phyloP scores from a whole-genome alignment of 2,113 vertebrate species.

The Anser brachyrhynchus region DNA sequence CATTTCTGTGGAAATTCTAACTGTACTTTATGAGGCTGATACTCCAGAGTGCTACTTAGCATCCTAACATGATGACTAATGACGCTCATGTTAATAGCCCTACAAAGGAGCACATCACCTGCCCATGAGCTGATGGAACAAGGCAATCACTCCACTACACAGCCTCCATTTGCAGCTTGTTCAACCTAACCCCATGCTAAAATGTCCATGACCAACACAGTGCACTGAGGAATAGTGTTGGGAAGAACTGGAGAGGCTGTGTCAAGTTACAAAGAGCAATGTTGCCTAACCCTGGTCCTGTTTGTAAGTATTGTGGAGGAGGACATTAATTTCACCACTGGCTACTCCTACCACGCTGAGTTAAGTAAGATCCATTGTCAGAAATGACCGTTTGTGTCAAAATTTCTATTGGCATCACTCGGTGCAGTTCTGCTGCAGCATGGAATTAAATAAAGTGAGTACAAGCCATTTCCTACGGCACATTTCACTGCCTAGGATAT shows the following conservation, averaged over 20 bases:
- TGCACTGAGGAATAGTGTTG: neutral
- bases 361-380: neutral
- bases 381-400: neutral
- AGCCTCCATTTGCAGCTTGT: neutral
- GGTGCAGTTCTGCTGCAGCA: neutral
- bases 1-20: neutral
- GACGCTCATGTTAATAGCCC: neutral
- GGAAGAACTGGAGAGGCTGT: neutral
- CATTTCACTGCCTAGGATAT: neutral
- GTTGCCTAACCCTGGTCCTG: neutral
- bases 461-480: neutral
- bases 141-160: neutral
- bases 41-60: neutral
- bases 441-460: neutral
- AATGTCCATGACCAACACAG: neutral
- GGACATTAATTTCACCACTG: neutral
- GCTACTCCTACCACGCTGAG: neutral
- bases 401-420: neutral
- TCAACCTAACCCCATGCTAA: neutral
- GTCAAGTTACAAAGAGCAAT: neutral
- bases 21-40: neutral
- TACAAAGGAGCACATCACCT: accelerated
- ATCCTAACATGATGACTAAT: neutral
- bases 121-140: neutral
- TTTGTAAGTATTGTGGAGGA: neutral